Evolutionary conservation across 1,140 invertebrate genomes (phyloP).

Genomic region (Akabosia matsudoensis): DNA sequence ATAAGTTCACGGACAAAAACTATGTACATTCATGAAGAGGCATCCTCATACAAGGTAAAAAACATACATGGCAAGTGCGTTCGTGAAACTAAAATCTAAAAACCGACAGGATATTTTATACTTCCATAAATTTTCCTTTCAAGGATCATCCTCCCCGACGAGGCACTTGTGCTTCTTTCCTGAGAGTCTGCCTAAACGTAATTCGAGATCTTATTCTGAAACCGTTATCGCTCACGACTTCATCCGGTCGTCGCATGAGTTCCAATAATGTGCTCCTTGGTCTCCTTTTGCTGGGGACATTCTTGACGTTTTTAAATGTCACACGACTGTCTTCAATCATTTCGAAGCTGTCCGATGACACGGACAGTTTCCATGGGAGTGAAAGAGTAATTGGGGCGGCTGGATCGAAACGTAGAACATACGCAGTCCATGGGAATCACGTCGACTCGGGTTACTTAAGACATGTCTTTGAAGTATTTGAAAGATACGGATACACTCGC

Average conservation of each 20-base stretch:
- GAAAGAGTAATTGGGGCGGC: not conserved
- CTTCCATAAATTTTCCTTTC: not conserved
- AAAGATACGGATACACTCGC: slow-evolving; percentile 67
- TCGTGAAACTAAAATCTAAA: too few relatives aligned
- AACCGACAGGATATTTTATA: not conserved
- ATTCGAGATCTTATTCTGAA: not conserved
- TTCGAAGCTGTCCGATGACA: not conserved
- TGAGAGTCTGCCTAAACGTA: not conserved
- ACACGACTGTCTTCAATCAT: not conserved
- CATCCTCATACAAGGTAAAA: slow-evolving; percentile 3
- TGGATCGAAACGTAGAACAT: slow-evolving; percentile 22
- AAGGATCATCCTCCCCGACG: slow-evolving; percentile 27
- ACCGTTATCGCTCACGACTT: not conserved
- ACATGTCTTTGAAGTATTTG: slow-evolving; percentile 72
- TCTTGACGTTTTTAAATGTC: slow-evolving; percentile 34
- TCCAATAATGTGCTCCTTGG: slow-evolving; percentile 13
- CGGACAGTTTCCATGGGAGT: not conserved
- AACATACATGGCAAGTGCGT: too few relatives aligned
- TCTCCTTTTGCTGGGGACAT: slow-evolving; percentile 26
- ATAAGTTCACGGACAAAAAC: not conserved
- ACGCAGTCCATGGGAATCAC: slow-evolving; percentile 40
- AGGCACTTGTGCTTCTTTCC: not conserved
- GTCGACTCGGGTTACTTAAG: slow-evolving; percentile 66
- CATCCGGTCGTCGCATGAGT: slow-evolving; percentile 9
- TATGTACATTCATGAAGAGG: not conserved